Percentiles rank a stretch among this genome's conserved stretches.
phyloP scores from a whole-genome alignment of 2,113 vertebrate species.

The Campylomormyrus tamandua region DNA sequence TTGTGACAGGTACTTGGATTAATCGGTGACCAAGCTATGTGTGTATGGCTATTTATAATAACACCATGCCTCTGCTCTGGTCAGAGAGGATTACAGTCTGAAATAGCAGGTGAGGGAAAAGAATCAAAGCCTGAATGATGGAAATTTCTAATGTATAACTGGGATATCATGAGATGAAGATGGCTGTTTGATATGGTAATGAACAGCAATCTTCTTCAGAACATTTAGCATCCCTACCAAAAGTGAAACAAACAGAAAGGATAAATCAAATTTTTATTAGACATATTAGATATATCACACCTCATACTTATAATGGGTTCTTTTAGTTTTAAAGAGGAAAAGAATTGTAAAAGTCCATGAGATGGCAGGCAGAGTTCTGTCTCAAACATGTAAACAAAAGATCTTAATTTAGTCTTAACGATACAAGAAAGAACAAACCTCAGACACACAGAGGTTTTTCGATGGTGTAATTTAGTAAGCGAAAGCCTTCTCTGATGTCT shows the following conservation, averaged over 20 bases:
- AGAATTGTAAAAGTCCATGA: neutral
- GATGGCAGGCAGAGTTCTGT: neutral
- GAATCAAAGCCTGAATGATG: neutral
- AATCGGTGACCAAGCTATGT: neutral
- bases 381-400: neutral
- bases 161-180: neutral
- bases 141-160: neutral
- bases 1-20: neutral
- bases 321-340: neutral
- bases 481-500: conserved; percentile 3
- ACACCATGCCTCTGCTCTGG: neutral
- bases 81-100: neutral
- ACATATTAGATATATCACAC: neutral
- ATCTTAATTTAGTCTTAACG: neutral
- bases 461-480: neutral
- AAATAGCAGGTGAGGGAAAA: neutral
- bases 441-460: neutral
- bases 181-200: neutral
- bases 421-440: conserved; percentile 26
- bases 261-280: neutral
- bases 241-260: neutral
- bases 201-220: neutral
- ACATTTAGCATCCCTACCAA: neutral
- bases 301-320: neutral
- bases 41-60: neutral